These are phyloP conservation scores for Drosophila trapezifrons DNA, from an alignment of 1,140 invertebrate genomes.

Conservation along the genomic window DNA sequence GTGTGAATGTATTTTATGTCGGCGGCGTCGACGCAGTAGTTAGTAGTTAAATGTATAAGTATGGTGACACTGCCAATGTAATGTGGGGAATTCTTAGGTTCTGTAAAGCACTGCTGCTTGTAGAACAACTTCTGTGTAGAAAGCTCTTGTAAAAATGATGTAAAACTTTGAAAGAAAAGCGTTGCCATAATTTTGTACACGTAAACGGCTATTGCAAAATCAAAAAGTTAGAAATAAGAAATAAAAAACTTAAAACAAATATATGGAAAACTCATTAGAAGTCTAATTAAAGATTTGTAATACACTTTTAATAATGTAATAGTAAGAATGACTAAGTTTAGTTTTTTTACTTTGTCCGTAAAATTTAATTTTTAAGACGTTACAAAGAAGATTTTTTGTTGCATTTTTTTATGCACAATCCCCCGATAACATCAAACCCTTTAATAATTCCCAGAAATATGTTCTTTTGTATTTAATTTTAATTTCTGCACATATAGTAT, in stretches of 20 bases:
- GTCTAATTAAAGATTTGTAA: neutral
- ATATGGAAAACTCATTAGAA: no score
- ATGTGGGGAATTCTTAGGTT: neutral
- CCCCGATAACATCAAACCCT: neutral
- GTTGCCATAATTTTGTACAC: neutral
- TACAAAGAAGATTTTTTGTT: no score
- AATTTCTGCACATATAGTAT: conserved; percentile 75
- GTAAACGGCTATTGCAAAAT: neutral
- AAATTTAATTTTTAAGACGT: neutral
- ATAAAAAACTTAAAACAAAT: neutral
- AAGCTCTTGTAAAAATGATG: neutral
- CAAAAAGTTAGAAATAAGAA: neutral
- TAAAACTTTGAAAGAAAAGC: neutral
- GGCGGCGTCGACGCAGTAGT: no score
- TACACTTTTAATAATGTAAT: no score
- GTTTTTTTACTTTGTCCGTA: neutral
- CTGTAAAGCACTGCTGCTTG: conserved; percentile 1
- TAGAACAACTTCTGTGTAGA: neutral
- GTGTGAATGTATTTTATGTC: no score
- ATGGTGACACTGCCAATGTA: neutral
- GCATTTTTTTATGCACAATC: no score
- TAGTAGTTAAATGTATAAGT: neutral
- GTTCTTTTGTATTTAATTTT: conserved; percentile 59
- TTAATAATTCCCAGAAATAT: neutral
- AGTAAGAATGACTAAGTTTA: neutral